Evolutionary conservation across 1,140 invertebrate species (phyloP).

Genomic region (Drosophila arawakana): DNA sequence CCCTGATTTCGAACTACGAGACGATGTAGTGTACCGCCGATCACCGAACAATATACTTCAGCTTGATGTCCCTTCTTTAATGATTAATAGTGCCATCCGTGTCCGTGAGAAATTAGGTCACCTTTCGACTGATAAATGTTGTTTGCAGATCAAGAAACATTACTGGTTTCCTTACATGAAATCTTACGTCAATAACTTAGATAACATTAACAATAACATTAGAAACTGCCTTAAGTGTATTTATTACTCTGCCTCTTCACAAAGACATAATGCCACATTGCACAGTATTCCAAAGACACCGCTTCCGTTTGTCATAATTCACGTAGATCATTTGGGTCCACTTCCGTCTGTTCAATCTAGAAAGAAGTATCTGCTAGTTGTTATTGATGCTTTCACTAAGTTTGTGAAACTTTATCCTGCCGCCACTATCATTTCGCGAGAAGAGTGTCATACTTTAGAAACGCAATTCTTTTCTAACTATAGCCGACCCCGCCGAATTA

Average conservation of each 20-base stretch:
- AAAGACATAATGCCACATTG: constrained; percentile 1
- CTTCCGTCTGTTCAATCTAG: constrained; percentile 6
- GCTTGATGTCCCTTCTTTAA: no score
- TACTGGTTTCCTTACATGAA: no score
- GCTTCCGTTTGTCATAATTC: constrained; percentile 22
- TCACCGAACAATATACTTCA: no score
- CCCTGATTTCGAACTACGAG: no score
- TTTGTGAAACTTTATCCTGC: constrained; percentile 8
- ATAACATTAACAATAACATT: no score
- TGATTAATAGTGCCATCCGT: no score
- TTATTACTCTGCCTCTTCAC: neutral
- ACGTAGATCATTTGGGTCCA: constrained; percentile 21
- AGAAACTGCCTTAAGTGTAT: neutral
- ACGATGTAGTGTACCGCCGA: no score
- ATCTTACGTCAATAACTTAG: no score
- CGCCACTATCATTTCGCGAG: constrained; percentile 3
- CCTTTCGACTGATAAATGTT: no score
- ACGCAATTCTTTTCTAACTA: constrained; percentile 1
- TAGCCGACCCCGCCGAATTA: constrained; percentile 8
- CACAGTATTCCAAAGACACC: constrained; percentile 17
- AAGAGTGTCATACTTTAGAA: constrained; percentile 1
- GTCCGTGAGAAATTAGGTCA: no score
- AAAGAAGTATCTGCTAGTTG: constrained; percentile 23
- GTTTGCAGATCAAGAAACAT: no score
- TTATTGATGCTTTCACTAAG: constrained; percentile 26